A percentile compares a stretch with the other conserved stretches of the same genome.
phyloP scores from a whole-genome alignment of 2,888 invertebrate species.

The Dasypogon diadema region DNA sequence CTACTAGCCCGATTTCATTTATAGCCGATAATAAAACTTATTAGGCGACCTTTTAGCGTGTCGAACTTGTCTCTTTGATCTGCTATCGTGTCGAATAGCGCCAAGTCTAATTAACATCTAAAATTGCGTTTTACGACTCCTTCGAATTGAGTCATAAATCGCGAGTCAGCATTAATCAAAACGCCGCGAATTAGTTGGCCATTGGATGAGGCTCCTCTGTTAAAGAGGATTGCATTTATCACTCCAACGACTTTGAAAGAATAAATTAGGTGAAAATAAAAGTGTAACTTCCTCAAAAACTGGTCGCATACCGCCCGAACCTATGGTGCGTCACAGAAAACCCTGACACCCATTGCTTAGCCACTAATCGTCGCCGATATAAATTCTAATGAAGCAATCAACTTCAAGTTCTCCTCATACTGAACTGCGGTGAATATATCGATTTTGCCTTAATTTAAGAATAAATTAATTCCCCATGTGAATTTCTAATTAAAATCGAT shows the following conservation, averaged over 20 bases:
- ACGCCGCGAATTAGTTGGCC: background rate
- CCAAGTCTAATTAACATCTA: background rate
- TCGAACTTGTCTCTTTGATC: background rate
- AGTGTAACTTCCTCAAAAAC: background rate
- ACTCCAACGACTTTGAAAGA: no score
- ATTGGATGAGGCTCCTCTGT: background rate
- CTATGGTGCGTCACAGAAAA: background rate
- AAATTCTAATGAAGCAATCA: constrained; percentile 16
- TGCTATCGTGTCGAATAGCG: no score
- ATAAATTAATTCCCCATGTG: background rate
- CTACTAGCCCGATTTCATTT: no score
- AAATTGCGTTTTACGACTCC: background rate
- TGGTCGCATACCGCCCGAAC: no score
- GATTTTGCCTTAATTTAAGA: background rate
- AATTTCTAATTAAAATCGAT: background rate
- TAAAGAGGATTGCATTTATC: no score
- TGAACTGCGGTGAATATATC: background rate
- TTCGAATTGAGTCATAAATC: background rate
- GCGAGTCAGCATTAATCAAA: background rate
- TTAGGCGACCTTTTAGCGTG: no score
- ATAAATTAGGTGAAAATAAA: no score
- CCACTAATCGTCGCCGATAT: background rate
- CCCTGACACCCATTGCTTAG: background rate
- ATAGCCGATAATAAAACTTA: no score
- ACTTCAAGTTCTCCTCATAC: background rate